Base-by-base conservation (phyloP, 2,888 invertebrate genomes). In the Pediacus dermestoides region DNA sequence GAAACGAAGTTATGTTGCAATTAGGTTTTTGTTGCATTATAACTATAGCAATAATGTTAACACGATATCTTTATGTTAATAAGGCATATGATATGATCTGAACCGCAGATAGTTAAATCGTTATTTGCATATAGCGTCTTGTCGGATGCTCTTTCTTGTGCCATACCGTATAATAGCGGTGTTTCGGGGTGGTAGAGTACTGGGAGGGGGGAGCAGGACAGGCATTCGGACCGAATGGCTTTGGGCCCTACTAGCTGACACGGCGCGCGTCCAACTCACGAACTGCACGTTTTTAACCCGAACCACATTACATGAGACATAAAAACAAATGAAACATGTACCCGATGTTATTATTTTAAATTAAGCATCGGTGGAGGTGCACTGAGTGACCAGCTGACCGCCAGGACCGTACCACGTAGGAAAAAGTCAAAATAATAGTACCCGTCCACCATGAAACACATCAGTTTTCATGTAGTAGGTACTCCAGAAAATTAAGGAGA, bases 21-120 rank as follows among this genome's bases (percentile, higher is more conserved):
- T 28, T 28, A 28, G 28, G 13, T 28, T 28, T 28, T 28, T 10
- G 28, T 28, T 28, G 4, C 4, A 23, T 23, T 23, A 4, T 10
- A 23, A 10, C n/a, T 23, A n/a, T 3, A n/a, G 10, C 23, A 23
- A 23, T 28, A 9, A 28, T 28, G 28, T 28, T 56, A 52, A 58
- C 58, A 57, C 53, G 58, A 57, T 57, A 57, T 51, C 52, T 53
- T 55, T 58, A 58, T 58, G 58, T 54, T 55, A 58, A 58, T 58
- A 52, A 55, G 46, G 41, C 15, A 11, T 27, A 30, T 39, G 55
- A 55, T 56, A 52, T 46, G 44, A 57, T 57, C 55, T 43, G 38
- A 10, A 8, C 7, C 4, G 3, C 3, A 30, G 6, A 7, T 11
- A 30, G 12, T 11, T 30, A 30, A 4, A 11, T 16, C 3, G 28